Evolutionary conservation across 1,140 invertebrate genomes (phyloP).

Genomic region (Drosophila sturtevanti): DNA sequence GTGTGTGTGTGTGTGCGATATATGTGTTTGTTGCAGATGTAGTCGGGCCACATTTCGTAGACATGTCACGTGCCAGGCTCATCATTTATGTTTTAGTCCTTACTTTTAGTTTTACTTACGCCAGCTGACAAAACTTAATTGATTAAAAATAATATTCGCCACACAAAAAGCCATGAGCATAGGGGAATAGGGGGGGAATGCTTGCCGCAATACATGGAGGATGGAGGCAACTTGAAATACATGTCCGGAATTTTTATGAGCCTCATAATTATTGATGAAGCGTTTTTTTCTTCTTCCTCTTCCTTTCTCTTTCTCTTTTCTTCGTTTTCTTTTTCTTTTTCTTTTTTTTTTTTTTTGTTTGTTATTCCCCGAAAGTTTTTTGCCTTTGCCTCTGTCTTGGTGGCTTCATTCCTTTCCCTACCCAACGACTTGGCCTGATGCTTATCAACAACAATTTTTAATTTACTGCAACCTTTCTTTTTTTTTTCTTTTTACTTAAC

Average conservation of each 20-base stretch:
- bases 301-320: constrained; percentile 5
- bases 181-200: neutral
- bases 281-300: too few relatives aligned
- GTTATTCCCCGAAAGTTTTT: neutral
- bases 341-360: neutral
- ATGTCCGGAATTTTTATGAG: constrained; percentile 50
- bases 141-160: constrained; percentile 75
- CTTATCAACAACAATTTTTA: constrained; percentile 58
- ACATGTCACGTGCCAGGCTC: constrained; percentile 67
- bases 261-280: constrained; percentile 49
- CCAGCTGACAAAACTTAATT: constrained; percentile 68
- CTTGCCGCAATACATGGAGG: neutral
- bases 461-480: constrained; percentile 46
- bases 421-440: constrained; percentile 19
- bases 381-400: neutral
- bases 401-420: neutral
- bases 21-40: neutral
- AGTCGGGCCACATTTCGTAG: constrained; percentile 52
- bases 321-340: neutral
- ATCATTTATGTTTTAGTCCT: constrained; percentile 61
- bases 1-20: neutral
- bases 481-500: constrained; percentile 3
- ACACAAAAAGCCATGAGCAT: neutral
- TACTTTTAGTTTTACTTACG: constrained; percentile 50
- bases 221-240: constrained; percentile 33